Evolutionary conservation across 1,140 invertebrate species (phyloP).

Genomic region (Diuraphis noxia): DNA sequence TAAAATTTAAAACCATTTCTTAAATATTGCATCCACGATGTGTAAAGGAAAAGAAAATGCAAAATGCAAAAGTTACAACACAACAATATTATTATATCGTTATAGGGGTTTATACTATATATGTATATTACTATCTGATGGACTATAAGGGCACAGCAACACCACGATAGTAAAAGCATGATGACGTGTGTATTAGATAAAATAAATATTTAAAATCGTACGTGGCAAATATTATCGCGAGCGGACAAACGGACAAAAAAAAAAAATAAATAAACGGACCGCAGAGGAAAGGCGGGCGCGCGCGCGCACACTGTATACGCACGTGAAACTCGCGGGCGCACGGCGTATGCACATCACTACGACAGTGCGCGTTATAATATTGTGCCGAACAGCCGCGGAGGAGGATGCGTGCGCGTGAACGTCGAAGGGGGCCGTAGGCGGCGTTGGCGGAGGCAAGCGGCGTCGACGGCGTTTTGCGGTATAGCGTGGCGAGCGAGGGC

Average conservation of each 20-base stretch:
- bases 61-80: no score
- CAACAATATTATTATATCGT: no score
- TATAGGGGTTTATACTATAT: no score
- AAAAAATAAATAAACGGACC: no score
- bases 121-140: no score
- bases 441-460: background rate
- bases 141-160: no score
- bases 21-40: no score
- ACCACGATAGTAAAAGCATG: no score
- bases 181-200: no score
- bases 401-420: slow-evolving; percentile 38
- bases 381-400: background rate
- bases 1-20: no score
- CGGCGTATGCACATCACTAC: background rate
- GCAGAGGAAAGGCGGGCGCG: background rate
- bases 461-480: slow-evolving; percentile 15
- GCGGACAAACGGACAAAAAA: background rate
- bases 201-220: no score
- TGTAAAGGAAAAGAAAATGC: no score
- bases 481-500: background rate
- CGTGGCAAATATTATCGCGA: background rate
- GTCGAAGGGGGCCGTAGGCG: slow-evolving; percentile 5
- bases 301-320: background rate
- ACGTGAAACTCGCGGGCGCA: background rate
- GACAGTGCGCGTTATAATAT: background rate